A percentile compares a stretch with the other conserved stretches of the same genome.
Evolutionary conservation across 2,113 vertebrate genomes (phyloP).

Genomic region (Electrona antarctica): DNA sequence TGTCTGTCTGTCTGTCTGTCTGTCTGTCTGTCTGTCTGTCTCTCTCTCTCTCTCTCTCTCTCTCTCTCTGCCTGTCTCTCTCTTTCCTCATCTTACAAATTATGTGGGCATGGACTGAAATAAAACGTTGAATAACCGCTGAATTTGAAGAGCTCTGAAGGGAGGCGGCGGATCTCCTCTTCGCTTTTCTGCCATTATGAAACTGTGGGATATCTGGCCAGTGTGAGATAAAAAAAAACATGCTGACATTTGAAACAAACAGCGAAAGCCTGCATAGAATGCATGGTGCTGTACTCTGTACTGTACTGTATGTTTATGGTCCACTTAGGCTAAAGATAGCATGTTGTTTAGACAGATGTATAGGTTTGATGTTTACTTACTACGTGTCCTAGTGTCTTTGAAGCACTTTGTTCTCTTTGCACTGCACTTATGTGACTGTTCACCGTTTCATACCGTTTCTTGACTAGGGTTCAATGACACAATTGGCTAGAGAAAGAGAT

Average conservation of each 20-base stretch:
- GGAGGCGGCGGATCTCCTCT: constrained; percentile 37
- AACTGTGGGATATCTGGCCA: constrained; percentile 48
- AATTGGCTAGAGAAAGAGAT: no score
- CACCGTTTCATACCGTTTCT: no score
- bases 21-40: background rate
- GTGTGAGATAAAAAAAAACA: constrained; percentile 38
- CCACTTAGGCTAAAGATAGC: no score
- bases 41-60: constrained; percentile 49
- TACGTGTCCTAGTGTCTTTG: no score
- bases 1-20: no score
- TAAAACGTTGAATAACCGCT: constrained; percentile 60
- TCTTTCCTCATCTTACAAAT: constrained; percentile 57
- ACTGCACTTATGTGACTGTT: no score
- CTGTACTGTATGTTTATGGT: no score
- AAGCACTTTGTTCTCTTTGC: no score
- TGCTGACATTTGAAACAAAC: constrained; percentile 40
- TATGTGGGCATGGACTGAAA: constrained; percentile 66
- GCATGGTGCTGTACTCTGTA: no score
- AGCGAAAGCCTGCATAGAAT: background rate
- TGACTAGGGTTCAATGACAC: no score
- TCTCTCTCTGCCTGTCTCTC: constrained; percentile 51
- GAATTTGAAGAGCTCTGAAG: constrained; percentile 54
- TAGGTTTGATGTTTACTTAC: no score
- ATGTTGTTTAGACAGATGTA: no score
- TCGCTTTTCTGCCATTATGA: constrained; percentile 27